Evolutionary conservation across 2,888 invertebrate genomes (phyloP).

Genomic region (Ectemnius cavifrons): DNA sequence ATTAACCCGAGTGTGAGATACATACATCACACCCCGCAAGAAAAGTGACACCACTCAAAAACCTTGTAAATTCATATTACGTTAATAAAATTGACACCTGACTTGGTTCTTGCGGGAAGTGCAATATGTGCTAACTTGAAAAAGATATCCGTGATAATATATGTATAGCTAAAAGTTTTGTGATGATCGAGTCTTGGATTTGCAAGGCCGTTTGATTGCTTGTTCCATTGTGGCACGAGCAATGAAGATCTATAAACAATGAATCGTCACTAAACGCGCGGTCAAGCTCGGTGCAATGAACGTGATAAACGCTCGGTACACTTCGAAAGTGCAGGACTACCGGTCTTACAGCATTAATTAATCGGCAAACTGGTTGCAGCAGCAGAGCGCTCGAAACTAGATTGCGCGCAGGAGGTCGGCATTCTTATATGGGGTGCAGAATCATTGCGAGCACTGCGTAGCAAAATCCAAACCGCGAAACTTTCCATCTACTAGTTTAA

Average conservation of each 20-base stretch:
- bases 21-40: too few relatives aligned
- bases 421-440: constrained; percentile 34
- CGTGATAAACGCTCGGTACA: constrained; percentile 41
- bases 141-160: too few relatives aligned
- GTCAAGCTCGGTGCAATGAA: constrained; percentile 20
- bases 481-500: constrained; percentile 2
- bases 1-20: not conserved
- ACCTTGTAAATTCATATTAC: too few relatives aligned
- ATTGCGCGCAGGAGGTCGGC: constrained; percentile 45
- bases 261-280: not conserved
- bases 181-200: too few relatives aligned
- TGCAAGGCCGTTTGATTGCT: not conserved
- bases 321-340: constrained; percentile 49
- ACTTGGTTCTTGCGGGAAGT: too few relatives aligned
- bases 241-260: constrained; percentile 1
- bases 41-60: too few relatives aligned
- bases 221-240: not conserved
- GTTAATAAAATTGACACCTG: not conserved
- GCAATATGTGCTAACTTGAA: too few relatives aligned
- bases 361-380: constrained; percentile 58
- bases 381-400: constrained; percentile 47
- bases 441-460: constrained; percentile 33
- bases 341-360: constrained; percentile 61
- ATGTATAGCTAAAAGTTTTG: not conserved
- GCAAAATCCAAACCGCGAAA: constrained; percentile 11